These are phyloP conservation scores for Cotesia glomerata DNA, from an alignment of 1,140 invertebrate species.

Conservation along the genomic window DNA sequence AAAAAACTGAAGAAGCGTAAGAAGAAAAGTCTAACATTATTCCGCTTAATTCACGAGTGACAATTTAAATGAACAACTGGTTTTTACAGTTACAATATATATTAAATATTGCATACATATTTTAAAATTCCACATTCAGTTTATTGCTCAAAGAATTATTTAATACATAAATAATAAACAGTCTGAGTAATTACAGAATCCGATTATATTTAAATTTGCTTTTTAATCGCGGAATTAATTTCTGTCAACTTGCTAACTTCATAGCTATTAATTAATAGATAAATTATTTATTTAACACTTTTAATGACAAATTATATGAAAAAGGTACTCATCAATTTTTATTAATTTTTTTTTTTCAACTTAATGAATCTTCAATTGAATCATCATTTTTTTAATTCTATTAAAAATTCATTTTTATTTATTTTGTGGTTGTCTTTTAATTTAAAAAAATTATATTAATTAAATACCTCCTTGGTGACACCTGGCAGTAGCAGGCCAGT, in stretches of 20 bases:
- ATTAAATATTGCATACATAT: too few species aligned
- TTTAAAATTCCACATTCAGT: too few species aligned
- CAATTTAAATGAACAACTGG: constrained; percentile 3
- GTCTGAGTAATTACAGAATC: not conserved
- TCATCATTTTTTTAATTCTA: not conserved
- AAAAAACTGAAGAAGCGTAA: not conserved
- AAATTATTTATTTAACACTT: too few species aligned
- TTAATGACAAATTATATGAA: too few species aligned
- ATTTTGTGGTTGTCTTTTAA: not conserved
- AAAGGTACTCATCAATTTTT: too few species aligned
- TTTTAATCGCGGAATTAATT: constrained; percentile 7
- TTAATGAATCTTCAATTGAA: not conserved
- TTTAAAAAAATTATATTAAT: not conserved
- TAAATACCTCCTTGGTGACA: constrained; percentile 61
- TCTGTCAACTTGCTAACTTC: not conserved
- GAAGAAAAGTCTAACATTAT: too few species aligned
- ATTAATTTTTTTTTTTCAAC: too few species aligned
- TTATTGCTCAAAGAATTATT: too few species aligned
- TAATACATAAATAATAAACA: not conserved
- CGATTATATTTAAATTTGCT: too few species aligned
- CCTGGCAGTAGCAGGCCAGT: constrained; percentile 78
- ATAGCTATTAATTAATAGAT: not conserved
- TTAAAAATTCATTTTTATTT: not conserved
- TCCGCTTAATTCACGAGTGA: not conserved
- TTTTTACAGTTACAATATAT: constrained; percentile 5